Base-by-base conservation (phyloP, 2,797 vertebrate genomes). In the Chelmon rostratus region DNA sequence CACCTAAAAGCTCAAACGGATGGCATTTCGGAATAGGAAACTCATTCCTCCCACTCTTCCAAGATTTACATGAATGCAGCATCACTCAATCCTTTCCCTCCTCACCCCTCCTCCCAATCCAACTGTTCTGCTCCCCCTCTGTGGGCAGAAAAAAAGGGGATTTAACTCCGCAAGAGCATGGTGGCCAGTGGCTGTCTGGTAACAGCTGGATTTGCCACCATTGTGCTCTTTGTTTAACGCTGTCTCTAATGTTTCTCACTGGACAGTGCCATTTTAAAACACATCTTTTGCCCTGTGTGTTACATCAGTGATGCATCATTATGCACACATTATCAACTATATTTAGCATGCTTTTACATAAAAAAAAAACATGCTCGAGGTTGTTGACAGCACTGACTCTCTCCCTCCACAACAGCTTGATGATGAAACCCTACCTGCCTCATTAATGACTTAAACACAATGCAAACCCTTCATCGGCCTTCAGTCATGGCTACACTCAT, bases 161-260 rank as follows among this genome's bases (percentile, higher is more conserved):
- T 91, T 92, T 92, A 87, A 93, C 85, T 86, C 70, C 0, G 25
- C 81, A 33, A 90, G 77, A 83, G 86, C 86, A 83, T 46, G 87
- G 89, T 87, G 89, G 89, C 80, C 88, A 81, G 86, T n/a, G 74
- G 76, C 88, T 78, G 78, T 92, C 84, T 84, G 85, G 68, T 76
- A 89, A 86, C 90, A 87, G 88, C 84, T 91, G 89, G 82, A 91
- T 82, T 85, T 82, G 62, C 78, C 59, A 67, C 74, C 86, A 79
- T 68, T 86, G 82, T 81, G 74, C 74, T 84, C 88, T 84, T 88
- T 91, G 81, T 87, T 75, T 73, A 75, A 73, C 73, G 8, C 57
- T n/a, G 73, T 56, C 23, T 58, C 65, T 47, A 40, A 4, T 25
- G 37, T 23, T 44, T 33, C 53, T 62, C 56, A 21, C 66, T 37